Evolutionary conservation across 2,113 vertebrate species (phyloP).

Genomic region (Falcunculus frontatus): DNA sequence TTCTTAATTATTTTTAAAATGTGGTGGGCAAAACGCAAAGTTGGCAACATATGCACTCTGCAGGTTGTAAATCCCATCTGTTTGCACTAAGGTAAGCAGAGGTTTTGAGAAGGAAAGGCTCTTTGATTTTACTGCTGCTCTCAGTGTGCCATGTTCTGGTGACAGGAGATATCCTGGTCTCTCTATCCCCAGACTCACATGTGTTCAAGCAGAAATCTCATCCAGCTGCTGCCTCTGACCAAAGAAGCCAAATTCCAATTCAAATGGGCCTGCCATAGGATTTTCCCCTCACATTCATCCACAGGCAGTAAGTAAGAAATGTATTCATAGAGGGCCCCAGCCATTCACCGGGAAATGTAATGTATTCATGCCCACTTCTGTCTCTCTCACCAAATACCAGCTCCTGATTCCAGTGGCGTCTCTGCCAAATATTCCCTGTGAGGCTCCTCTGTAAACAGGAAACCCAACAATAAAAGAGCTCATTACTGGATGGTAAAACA

Average conservation of each 20-base stretch:
- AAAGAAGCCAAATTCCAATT: neutral
- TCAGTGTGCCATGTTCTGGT: neutral
- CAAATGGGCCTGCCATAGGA: neutral
- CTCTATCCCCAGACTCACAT: neutral
- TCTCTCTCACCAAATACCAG: neutral
- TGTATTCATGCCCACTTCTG: neutral
- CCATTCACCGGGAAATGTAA: neutral
- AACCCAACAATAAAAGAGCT: neutral
- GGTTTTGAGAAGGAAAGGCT: neutral
- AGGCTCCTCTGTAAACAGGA: slow-evolving; percentile 7
- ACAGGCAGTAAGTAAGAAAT: neutral
- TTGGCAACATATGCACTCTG: neutral
- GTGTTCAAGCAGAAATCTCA: neutral
- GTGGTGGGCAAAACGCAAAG: neutral
- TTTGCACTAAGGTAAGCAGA: neutral
- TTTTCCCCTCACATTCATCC: neutral
- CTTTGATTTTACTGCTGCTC: neutral
- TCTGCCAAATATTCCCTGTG: slow-evolving; percentile 19
- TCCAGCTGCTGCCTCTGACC: neutral
- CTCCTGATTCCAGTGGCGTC: neutral
- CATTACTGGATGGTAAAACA: slow-evolving; percentile 20
- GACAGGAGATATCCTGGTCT: neutral
- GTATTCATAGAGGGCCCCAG: neutral
- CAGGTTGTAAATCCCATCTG: neutral
- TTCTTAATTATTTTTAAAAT: neutral